Base-by-base conservation (phyloP, 2,113 vertebrate genomes). In the Marmota monax region DNA sequence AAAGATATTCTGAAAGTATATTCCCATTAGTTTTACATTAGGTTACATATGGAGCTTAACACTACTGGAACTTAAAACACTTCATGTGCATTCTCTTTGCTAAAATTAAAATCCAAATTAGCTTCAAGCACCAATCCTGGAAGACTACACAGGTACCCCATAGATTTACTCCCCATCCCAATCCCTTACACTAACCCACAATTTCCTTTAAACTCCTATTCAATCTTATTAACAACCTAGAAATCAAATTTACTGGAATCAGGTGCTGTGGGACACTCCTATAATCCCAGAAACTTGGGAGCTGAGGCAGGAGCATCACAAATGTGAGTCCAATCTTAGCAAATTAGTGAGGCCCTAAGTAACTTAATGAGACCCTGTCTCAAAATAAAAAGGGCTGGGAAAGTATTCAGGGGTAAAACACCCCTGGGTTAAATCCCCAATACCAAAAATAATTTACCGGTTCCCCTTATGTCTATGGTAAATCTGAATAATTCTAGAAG, bases 171-270 rank as follows among this genome's bases (percentile, higher is more conserved):
- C 3, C 13, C 5, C 51, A 82, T 2, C 12, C 45, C 1, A 67
- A 13, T 72, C n/a, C 45, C 45, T 37, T 85, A 70, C 76, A 9
- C 39, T 51, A 92, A 61, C 18, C n/a, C 39, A 89, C 0, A 58
- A 69, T 32, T 51, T 45, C 65, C 72, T 96, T 91, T 78, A 92
- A 73, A 92, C 82, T 76, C 58, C 73, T 78, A 51, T 72, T 82
- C 78, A 82, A 77, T 4, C 29, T 90, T 89, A 20, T 39, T 6
- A 70, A 90, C 87, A 73, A 48, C 3, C 89, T 18, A 92, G 67
- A 95, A 85, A 56, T 96, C 25, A 95, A 77, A 95, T 13, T 95
- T 20, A 94, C 6, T 53, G 42, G 86, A 58, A 58, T 17, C 4
- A 17, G 56, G 56, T 22, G 20, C 56, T 58, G 7, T 58, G 56